Conservation (phyloP, 2,113 vertebrate species). For the Mus spicilegus region DNA sequence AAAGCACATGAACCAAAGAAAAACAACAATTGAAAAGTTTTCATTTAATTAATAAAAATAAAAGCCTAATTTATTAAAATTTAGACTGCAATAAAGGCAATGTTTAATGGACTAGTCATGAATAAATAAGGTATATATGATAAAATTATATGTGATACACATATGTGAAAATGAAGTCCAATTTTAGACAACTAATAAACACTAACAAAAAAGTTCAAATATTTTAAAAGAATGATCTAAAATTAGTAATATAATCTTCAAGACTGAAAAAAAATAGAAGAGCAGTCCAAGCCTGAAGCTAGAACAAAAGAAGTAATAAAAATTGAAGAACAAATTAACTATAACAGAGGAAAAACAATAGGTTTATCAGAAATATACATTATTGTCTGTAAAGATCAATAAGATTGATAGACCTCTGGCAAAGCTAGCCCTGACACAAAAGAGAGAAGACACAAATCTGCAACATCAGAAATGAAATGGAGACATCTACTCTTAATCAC, state of each 20-base stretch:
- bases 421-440: background rate
- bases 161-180: background rate
- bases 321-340: background rate
- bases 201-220: background rate
- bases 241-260: background rate
- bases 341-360: background rate
- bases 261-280: background rate
- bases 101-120: background rate
- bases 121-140: background rate
- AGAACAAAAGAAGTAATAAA: background rate
- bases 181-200: background rate
- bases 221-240: background rate
- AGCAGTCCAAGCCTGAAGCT: background rate
- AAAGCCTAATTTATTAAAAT: background rate
- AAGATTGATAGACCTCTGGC: background rate
- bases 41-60: conserved; percentile 28
- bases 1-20: background rate
- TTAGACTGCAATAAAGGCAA: background rate
- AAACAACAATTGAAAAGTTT: background rate
- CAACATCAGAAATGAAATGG: background rate
- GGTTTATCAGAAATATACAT: background rate
- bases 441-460: background rate
- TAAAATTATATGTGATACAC: background rate
- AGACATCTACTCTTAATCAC: background rate
- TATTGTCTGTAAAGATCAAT: background rate